Evolutionary conservation across 2,113 vertebrate genomes (phyloP).

Genomic region (Caranx melampygus): DNA sequence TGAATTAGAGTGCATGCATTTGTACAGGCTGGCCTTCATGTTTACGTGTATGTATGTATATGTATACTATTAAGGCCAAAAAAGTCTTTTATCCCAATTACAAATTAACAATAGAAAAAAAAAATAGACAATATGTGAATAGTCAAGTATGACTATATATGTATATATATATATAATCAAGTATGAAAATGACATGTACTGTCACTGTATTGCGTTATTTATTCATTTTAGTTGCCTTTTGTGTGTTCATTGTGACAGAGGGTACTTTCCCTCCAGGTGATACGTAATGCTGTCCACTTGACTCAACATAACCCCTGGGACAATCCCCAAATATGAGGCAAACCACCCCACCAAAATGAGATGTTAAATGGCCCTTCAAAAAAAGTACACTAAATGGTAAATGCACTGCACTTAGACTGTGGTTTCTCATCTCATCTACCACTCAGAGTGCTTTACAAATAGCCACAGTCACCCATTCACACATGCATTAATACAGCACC

Average conservation of each 20-base stretch:
- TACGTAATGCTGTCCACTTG: background rate
- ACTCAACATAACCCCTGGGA: too few relatives aligned
- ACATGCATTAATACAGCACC: too few relatives aligned
- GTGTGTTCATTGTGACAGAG: background rate
- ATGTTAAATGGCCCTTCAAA: background rate
- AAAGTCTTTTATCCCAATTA: too few relatives aligned
- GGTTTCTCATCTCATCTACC: too few relatives aligned
- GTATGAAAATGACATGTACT: background rate
- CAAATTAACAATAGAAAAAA: too few relatives aligned
- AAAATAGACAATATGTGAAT: too few relatives aligned
- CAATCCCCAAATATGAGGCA: background rate
- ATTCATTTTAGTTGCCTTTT: background rate
- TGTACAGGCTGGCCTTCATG: background rate
- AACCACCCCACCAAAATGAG: background rate
- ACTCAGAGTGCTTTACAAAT: too few relatives aligned
- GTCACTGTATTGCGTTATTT: background rate
- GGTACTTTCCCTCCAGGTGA: background rate
- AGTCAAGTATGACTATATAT: too few relatives aligned
- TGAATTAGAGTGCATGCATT: background rate
- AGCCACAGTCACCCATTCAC: too few relatives aligned
- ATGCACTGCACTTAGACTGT: too few relatives aligned
- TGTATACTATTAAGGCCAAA: too few relatives aligned
- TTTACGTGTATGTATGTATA: background rate
- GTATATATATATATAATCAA: too few relatives aligned
- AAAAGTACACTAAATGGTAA: background rate